Conservation (phyloP, 1,140 invertebrate species). For the Papilio xuthus region DNA sequence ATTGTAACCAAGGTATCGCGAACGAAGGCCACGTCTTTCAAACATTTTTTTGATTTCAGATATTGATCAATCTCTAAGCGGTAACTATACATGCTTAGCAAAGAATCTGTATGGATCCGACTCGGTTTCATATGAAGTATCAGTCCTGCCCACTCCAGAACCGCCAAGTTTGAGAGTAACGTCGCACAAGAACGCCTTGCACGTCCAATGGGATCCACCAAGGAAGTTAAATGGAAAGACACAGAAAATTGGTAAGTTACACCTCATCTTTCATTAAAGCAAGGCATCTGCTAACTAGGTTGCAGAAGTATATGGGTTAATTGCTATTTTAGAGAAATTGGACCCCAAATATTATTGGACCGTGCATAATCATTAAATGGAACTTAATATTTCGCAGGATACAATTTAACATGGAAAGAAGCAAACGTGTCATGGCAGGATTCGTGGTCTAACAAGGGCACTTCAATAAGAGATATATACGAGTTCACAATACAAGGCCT, state of each 20-base stretch:
- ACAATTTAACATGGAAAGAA: conserved; percentile 75
- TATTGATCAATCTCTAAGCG: conserved; percentile 85
- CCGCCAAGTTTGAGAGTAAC: conserved; percentile 84
- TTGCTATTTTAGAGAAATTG: too few relatives aligned
- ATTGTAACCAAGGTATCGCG: too few relatives aligned
- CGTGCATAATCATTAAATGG: not conserved
- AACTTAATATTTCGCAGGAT: conserved; percentile 50
- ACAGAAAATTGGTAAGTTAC: conserved; percentile 67
- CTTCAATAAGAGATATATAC: conserved; percentile 55
- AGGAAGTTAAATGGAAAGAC: conserved; percentile 57
- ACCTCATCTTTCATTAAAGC: not conserved
- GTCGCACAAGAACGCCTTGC: conserved; percentile 84
- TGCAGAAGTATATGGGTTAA: too few relatives aligned
- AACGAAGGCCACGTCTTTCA: too few relatives aligned
- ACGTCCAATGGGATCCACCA: conserved; percentile 84
- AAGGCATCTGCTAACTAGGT: too few relatives aligned
- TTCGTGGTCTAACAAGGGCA: conserved; percentile 62
- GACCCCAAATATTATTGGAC: too few relatives aligned
- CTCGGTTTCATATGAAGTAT: conserved; percentile 89
- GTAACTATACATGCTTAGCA: conserved; percentile 93
- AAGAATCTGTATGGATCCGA: conserved; percentile 92
- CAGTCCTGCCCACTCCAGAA: conserved; percentile 88
- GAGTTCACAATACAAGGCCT: conserved; percentile 87
- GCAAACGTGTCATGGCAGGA: conserved; percentile 68
- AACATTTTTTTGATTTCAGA: conserved; percentile 55